These are phyloP conservation scores for Petrocephalus zakoni DNA, from an alignment of 2,113 vertebrate species.

Conservation along the genomic window DNA sequence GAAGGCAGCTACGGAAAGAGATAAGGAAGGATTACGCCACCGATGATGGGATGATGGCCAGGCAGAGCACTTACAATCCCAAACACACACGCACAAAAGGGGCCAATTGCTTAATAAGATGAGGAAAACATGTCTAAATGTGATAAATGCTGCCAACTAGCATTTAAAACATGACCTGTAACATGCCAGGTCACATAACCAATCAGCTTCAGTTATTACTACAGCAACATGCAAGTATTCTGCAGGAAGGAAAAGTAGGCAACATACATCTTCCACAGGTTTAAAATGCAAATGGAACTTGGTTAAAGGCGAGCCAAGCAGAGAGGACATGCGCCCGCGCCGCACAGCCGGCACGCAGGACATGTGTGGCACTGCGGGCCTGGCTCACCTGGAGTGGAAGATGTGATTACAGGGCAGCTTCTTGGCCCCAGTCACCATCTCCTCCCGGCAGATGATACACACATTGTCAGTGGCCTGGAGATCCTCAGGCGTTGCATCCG, in stretches of 20 bases:
- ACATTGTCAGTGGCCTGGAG: constrained; percentile 88
- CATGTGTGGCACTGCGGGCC: neutral
- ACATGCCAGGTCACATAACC: neutral
- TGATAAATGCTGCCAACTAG: neutral
- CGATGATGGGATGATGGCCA: neutral
- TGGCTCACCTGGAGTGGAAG: constrained; percentile 84
- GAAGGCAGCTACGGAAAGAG: constrained; percentile 72
- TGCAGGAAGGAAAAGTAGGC: neutral
- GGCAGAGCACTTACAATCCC: neutral
- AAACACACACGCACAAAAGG: neutral
- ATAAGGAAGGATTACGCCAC: neutral
- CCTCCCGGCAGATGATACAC: constrained; percentile 93
- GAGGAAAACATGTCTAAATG: neutral
- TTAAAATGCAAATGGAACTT: neutral
- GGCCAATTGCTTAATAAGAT: neutral
- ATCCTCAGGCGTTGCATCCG: constrained; percentile 87
- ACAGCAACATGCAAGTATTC: neutral
- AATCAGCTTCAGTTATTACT: neutral
- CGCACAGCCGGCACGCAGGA: too few species aligned
- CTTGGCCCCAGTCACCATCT: constrained; percentile 94
- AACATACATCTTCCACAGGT: neutral
- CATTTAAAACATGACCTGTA: neutral
- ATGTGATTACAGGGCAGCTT: constrained; percentile 95
- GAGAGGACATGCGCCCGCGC: neutral
- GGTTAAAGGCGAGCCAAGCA: neutral